Base-by-base conservation (phyloP, 1,140 invertebrate species). In the Ctenoplectra terminalis region DNA sequence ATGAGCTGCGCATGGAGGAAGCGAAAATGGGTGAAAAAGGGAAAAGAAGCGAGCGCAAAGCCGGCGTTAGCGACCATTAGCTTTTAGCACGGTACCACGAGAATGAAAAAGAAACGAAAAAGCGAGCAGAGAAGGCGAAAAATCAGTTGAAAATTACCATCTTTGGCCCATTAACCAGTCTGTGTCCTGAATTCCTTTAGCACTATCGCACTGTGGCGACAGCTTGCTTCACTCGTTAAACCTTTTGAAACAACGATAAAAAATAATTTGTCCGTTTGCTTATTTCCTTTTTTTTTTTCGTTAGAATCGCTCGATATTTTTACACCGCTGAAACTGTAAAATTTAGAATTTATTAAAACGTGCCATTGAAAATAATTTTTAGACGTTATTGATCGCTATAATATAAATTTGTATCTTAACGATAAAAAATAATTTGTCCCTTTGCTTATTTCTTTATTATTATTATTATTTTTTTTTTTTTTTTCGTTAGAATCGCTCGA, bases 131-230 rank as follows among this genome's bases (percentile, higher is more conserved):
- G 66, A 74, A 70, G 82, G 56, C 56, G 84, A 86, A 86, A 86
- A 85, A 91, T 92, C 87, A 91, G 91, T 91, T 84, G 88, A 90
- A 90, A 90, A 92, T 92, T 90, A 89, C 87, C 89, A 82, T 86
- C 82, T 85, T 84, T 76, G 82, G 63, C 81, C 90, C 91, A 91
- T 92, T 91, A 92, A 85, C 85, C 63, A 74, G 82, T 72, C 61
- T 69, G 46, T 63, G 64, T 87, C 63, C 85, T 90, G 86, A 87
- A 92, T 91, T 90, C 23, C 90, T 91, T 91, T 88, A 91, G 50
- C 74, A 43, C 48, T 52, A n/a, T 54, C 56, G n/a, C 50, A 43
- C 52, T 23, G n/a, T n/a, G 13, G 9, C 52, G 63, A 52, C 84
- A 82, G 63, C 75, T 75, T 72, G 64, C 46, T 73, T 69, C 60